phyloP scores from a whole-genome alignment of 2,888 invertebrate species.

The Ophion costatus region DNA sequence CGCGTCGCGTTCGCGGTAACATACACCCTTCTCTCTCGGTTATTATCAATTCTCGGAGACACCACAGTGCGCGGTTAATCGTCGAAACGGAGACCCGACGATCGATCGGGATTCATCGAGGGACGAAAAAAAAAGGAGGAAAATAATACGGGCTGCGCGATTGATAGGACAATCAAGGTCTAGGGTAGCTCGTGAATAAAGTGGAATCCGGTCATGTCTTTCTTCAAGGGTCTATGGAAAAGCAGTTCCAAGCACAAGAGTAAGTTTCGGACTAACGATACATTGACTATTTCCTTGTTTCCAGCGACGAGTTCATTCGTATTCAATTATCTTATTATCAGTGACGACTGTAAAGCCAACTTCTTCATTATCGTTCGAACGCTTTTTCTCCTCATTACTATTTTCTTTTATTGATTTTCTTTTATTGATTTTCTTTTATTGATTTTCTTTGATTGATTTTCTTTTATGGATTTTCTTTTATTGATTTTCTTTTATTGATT shows the following conservation, averaged over 20 bases:
- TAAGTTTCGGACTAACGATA: conserved; percentile 82
- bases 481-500: too few relatives aligned
- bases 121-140: not conserved
- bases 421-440: too few relatives aligned
- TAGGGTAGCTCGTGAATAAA: conserved; percentile 48
- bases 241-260: conserved; percentile 89
- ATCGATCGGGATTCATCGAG: not conserved
- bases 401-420: too few relatives aligned
- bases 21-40: conserved; percentile 49
- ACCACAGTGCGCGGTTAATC: too few relatives aligned
- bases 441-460: too few relatives aligned
- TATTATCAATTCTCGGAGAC: not conserved
- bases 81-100: not conserved
- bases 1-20: conserved; percentile 74
- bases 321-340: too few relatives aligned
- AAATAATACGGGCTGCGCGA: not conserved
- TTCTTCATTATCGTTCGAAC: too few relatives aligned
- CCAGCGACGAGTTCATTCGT: too few relatives aligned
- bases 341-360: too few relatives aligned
- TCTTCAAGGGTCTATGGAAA: conserved; percentile 88
- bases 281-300: too few relatives aligned
- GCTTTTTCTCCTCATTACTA: too few relatives aligned
- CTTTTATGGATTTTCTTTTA: too few relatives aligned
- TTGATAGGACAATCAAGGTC: not conserved
- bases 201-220: conserved; percentile 83